These are phyloP conservation scores for Zelostemma sp. DNA, from an alignment of 1,140 invertebrate genomes.

Conservation along the genomic window DNA sequence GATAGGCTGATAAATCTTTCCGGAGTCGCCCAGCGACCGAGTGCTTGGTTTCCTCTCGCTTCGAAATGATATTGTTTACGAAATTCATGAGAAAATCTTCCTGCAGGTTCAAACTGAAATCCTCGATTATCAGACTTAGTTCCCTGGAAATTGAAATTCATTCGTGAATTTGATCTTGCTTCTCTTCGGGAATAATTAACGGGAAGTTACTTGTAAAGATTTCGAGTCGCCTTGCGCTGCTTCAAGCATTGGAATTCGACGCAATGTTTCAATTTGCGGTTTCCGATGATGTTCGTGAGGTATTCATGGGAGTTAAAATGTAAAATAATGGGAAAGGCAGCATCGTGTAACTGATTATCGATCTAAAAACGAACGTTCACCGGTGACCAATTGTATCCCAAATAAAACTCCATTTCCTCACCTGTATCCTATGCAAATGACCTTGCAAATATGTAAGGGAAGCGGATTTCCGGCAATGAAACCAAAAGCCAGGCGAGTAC, in stretches of 20 bases:
- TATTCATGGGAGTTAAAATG: slow-evolving; percentile 71
- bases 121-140: slow-evolving; percentile 78
- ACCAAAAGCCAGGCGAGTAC: slow-evolving; percentile 82
- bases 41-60: slow-evolving; percentile 53
- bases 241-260: slow-evolving; percentile 78
- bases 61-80: slow-evolving; percentile 53
- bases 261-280: slow-evolving; percentile 74
- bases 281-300: slow-evolving; percentile 62
- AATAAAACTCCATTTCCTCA: too few relatives aligned
- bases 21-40: slow-evolving; percentile 56
- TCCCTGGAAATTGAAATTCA: slow-evolving; percentile 68
- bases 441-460: slow-evolving; percentile 78
- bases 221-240: slow-evolving; percentile 72
- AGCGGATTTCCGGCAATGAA: slow-evolving; percentile 79
- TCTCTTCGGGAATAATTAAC: background rate
- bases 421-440: slow-evolving; percentile 78
- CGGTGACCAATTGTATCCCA: too few relatives aligned
- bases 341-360: slow-evolving; percentile 83
- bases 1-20: slow-evolving; percentile 58
- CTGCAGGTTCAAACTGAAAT: slow-evolving; percentile 82
- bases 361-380: too few relatives aligned
- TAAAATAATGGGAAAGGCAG: slow-evolving; percentile 84
- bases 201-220: slow-evolving; percentile 73
- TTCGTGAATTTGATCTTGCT: background rate
- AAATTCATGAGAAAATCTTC: slow-evolving; percentile 75